Evolutionary conservation across 1,140 invertebrate genomes (phyloP).

Genomic region (Drosophila tropicalis): DNA sequence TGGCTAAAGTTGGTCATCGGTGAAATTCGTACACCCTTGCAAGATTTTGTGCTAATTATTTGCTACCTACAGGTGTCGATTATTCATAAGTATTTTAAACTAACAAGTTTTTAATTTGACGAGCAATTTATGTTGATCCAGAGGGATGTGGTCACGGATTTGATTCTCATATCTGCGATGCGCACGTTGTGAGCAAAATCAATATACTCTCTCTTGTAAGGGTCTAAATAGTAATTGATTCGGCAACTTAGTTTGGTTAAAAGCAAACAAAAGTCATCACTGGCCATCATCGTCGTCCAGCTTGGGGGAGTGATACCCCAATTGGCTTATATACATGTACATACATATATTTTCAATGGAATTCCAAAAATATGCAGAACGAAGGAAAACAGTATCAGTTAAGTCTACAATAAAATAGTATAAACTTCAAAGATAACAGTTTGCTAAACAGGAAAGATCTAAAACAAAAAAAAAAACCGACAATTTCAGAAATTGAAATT

Average conservation of each 20-base stretch:
- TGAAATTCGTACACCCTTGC: too few relatives aligned
- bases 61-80: too few relatives aligned
- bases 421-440: not conserved
- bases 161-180: too few relatives aligned
- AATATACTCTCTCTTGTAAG: too few relatives aligned
- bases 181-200: too few relatives aligned
- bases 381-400: not conserved
- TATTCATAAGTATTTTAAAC: too few relatives aligned
- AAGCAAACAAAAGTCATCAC: not conserved
- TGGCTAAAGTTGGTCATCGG: too few relatives aligned
- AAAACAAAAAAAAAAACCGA: not conserved
- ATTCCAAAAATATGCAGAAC: not conserved
- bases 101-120: too few relatives aligned
- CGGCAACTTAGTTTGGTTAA: not conserved
- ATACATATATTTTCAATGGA: not conserved
- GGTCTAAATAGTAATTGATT: too few relatives aligned
- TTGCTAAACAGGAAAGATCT: not conserved
- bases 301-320: not conserved
- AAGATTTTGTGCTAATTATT: too few relatives aligned
- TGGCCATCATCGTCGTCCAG: not conserved
- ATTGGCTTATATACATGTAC: not conserved
- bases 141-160: too few relatives aligned
- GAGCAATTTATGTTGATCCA: too few relatives aligned
- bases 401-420: not conserved
- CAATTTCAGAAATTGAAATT: conserved; percentile 2